Evolutionary conservation across 92 coral and sea anemone species (phyloP).

Genomic region (Scolanthus callimorphus): DNA sequence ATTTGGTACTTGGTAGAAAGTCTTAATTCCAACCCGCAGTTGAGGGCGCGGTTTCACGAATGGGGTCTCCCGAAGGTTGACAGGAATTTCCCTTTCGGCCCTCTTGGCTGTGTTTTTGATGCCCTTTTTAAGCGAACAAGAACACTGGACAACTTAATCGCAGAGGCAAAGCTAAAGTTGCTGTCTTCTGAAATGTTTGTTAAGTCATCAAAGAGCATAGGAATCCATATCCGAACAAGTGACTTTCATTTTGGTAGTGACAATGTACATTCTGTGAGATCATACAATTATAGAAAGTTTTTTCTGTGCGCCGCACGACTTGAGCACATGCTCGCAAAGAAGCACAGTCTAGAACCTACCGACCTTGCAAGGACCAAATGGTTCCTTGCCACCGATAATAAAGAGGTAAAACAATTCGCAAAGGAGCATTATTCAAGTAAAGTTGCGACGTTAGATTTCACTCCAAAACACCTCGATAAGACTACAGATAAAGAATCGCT

Average conservation of each 20-base stretch:
- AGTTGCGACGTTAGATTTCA: not conserved
- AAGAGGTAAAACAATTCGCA: not conserved
- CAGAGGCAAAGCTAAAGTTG: too few relatives aligned
- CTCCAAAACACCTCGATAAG: not conserved
- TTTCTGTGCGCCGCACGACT: constrained; percentile 1
- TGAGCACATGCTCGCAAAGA: not conserved
- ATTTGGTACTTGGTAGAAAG: too few relatives aligned
- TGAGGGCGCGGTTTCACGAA: too few relatives aligned
- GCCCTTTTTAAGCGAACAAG: too few relatives aligned
- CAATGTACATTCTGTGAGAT: not conserved
- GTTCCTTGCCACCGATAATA: constrained; percentile 4
- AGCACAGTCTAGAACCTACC: not conserved
- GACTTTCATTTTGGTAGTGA: not conserved
- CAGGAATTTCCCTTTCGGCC: too few relatives aligned
- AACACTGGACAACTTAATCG: too few relatives aligned
- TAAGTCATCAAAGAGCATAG: too few relatives aligned
- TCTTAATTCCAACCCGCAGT: too few relatives aligned
- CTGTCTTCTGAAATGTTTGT: too few relatives aligned
- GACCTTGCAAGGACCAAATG: constrained; percentile 13
- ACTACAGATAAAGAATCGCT: not conserved
- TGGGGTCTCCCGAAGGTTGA: too few relatives aligned
- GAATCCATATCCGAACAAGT: too few relatives aligned
- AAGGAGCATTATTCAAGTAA: not conserved
- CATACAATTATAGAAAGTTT: not conserved
- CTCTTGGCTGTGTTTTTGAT: too few relatives aligned